Conservation (phyloP, 2,797 vertebrate species). For the Bradypus variegatus region DNA sequence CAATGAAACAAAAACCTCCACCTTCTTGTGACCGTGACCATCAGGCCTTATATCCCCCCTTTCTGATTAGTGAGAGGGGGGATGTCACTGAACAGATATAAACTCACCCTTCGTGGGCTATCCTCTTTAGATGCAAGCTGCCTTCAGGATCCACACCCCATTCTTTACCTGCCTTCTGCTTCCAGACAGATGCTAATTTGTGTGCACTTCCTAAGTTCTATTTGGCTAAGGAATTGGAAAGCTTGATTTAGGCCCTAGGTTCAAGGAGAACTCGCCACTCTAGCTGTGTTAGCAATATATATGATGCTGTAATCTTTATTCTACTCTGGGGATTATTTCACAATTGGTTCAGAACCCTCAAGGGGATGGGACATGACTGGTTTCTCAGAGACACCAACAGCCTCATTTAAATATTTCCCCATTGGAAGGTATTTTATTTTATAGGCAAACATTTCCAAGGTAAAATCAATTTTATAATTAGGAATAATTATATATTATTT, state of each 20-base stretch:
- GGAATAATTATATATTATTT: background rate
- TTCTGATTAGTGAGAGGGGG: background rate
- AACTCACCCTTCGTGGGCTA: background rate
- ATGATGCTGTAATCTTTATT: background rate
- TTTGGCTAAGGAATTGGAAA: background rate
- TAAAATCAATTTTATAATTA: constrained; percentile 17
- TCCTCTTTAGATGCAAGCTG: background rate
- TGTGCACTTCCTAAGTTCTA: background rate
- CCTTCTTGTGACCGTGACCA: background rate
- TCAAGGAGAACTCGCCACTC: background rate
- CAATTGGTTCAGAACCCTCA: background rate
- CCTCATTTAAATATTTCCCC: background rate
- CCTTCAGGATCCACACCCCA: background rate
- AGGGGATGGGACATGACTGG: background rate
- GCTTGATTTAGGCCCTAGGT: background rate
- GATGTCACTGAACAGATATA: background rate
- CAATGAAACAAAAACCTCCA: background rate
- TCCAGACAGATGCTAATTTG: background rate
- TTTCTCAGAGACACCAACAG: background rate
- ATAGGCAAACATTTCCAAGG: background rate
- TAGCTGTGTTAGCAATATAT: background rate
- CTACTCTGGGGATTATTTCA: background rate
- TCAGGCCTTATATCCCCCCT: background rate
- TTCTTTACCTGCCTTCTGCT: background rate
- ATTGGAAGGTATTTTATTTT: background rate